Evolutionary conservation across 2,113 vertebrate genomes (phyloP).

Genomic region (Pygathrix nemaeus): DNA sequence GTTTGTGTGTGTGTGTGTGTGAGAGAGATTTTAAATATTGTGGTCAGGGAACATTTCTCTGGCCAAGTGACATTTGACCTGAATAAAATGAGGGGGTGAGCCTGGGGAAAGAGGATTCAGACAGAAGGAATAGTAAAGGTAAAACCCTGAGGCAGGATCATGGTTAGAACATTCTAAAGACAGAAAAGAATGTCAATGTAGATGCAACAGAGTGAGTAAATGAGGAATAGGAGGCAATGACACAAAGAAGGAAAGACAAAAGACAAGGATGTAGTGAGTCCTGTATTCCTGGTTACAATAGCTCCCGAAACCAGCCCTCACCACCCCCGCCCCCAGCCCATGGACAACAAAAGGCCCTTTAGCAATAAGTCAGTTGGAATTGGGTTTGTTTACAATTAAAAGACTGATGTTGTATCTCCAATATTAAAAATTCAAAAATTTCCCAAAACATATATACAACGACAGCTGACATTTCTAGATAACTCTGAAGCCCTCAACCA

Average conservation of each 20-base stretch:
- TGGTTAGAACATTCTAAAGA: background rate
- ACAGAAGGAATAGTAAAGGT: background rate
- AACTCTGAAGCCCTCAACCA: background rate
- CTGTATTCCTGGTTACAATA: background rate
- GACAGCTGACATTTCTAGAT: background rate
- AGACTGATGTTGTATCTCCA: background rate
- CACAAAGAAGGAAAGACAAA: background rate
- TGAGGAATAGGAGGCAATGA: background rate
- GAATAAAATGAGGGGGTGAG: background rate
- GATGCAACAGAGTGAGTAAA: background rate
- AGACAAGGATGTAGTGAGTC: background rate
- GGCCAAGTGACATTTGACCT: background rate
- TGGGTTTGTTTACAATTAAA: background rate
- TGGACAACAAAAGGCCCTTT: background rate
- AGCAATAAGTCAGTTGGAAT: background rate
- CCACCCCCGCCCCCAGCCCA: too few species aligned
- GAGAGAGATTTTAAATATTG: background rate
- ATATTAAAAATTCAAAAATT: background rate
- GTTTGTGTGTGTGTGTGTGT: background rate
- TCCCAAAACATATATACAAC: background rate
- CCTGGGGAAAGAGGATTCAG: background rate
- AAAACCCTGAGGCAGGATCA: too few species aligned
- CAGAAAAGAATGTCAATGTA: background rate
- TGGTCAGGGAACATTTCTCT: background rate
- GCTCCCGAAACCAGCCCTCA: background rate